Percentiles rank a stretch among this genome's conserved stretches.
Conservation (phyloP, 2,113 vertebrate species). For the Cyphomyrus plagiostoma region DNA sequence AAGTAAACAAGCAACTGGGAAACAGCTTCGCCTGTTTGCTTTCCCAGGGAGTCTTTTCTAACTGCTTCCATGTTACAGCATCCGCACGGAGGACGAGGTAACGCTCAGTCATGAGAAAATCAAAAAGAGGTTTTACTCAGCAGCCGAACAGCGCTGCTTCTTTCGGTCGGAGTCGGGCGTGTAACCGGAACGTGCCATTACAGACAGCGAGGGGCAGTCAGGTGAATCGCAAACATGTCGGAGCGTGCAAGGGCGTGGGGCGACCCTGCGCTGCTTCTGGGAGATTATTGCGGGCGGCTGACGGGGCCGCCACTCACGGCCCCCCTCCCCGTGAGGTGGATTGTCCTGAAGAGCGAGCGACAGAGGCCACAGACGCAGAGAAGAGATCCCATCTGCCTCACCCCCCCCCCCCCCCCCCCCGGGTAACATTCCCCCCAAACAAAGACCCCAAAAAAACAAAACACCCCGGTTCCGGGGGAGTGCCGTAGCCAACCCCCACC, state of each 20-base stretch:
- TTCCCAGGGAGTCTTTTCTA: background rate
- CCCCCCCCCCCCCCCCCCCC: too few relatives aligned
- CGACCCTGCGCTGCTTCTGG: background rate
- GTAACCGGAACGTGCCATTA: slow-evolving; percentile 16
- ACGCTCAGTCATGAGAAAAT: background rate
- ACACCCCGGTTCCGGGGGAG: too few relatives aligned
- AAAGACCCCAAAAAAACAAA: too few relatives aligned
- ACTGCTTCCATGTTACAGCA: background rate
- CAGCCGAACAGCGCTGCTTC: background rate
- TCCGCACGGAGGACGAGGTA: background rate
- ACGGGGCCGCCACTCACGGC: background rate
- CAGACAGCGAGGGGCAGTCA: slow-evolving; percentile 31
- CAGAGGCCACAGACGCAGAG: too few relatives aligned
- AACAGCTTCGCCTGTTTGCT: background rate
- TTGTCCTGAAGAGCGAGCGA: too few relatives aligned
- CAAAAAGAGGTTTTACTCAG: background rate
- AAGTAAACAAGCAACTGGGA: background rate
- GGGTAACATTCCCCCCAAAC: too few relatives aligned
- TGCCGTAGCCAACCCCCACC: too few relatives aligned
- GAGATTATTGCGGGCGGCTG: background rate
- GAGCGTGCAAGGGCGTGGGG: slow-evolving; percentile 3
- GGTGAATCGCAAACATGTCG: slow-evolving; percentile 38
- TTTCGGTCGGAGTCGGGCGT: background rate
- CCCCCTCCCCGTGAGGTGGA: too few relatives aligned
- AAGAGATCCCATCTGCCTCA: too few relatives aligned